Percentiles rank a stretch among this genome's conserved stretches.
phyloP scores from a whole-genome alignment of 2,113 vertebrate genomes.

The Willisornis vidua region DNA sequence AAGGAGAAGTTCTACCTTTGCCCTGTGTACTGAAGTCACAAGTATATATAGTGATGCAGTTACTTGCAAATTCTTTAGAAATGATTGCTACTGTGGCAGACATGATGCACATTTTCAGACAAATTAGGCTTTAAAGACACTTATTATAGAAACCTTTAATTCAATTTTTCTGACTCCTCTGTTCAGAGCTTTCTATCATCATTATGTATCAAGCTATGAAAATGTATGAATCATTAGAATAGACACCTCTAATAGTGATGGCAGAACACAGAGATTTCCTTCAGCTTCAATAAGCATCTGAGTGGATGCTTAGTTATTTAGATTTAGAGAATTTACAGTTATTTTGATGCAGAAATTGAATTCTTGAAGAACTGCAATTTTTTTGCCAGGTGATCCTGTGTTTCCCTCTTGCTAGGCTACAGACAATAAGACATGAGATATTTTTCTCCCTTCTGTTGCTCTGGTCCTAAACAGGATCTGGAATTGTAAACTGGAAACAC shows the following conservation, averaged over 20 bases:
- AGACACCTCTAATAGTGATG: background rate
- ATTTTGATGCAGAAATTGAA: background rate
- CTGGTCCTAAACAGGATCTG: background rate
- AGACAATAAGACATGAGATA: background rate
- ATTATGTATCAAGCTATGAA: background rate
- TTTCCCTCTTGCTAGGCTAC: background rate
- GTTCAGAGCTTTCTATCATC: background rate
- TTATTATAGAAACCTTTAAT: background rate
- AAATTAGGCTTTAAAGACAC: background rate
- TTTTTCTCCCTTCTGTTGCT: background rate
- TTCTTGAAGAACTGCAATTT: background rate
- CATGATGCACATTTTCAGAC: background rate
- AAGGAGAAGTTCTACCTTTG: background rate
- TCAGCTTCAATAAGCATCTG: background rate
- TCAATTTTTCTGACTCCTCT: background rate
- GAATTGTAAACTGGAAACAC: background rate
- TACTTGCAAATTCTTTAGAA: background rate
- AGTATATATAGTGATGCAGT: background rate
- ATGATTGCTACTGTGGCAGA: background rate
- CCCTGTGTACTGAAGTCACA: background rate
- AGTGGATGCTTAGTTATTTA: background rate
- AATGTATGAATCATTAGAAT: background rate
- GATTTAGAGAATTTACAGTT: background rate
- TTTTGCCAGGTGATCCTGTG: background rate
- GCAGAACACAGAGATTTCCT: background rate